Evolutionary conservation across 2,888 invertebrate genomes (phyloP), one percentile per base, ranked within the genome.

Genomic region (Tinea trinotella): DNA sequence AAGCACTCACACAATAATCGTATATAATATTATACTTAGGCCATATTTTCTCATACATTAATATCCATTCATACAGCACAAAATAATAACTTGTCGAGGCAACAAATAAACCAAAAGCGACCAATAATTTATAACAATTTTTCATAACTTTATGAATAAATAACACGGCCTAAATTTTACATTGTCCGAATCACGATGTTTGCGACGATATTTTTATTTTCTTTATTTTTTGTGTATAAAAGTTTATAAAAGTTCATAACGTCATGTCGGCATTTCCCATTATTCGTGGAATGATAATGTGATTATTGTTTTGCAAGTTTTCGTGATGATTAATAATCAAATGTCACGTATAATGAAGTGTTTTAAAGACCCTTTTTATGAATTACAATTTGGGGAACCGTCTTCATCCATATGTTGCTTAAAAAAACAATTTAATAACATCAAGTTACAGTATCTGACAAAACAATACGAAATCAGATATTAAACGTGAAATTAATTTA

Each of bases 231-330:
- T 71, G 67, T 15, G 2, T 13, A 40, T 13, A 40, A 40, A 40
- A 12, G 63, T 68, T 66, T 65, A 74, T 69, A 75, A 77, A 74
- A 76, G 67, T 81, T 82, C 82, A 83, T 82, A 48, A 48, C 19
- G 4, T 20, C 48, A 48, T 18, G 9, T 19, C 48, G 1, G 48
- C 48, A 20, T 48, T 48, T 48, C 20, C 20, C 48, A 83, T 82
- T 77, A 84, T 85, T 40, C 40, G 40, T 7, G 40, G 40, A 40
- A 40, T 40, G 40, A 40, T 40, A 82, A 83, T 82, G 74, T 83
- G 80, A 83, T 40, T 84, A 85, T 83, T 85, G 83, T 85, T 84
- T 85, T 83, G 84, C 81, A 75, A 77, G 75, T 65, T 70, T 71
- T 64, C 59, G 62, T 15, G 62, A 78, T 83, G 83, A 85, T 82